Base-by-base conservation (phyloP, 2,797 vertebrate genomes). In the Peromyscus melanophrys region DNA sequence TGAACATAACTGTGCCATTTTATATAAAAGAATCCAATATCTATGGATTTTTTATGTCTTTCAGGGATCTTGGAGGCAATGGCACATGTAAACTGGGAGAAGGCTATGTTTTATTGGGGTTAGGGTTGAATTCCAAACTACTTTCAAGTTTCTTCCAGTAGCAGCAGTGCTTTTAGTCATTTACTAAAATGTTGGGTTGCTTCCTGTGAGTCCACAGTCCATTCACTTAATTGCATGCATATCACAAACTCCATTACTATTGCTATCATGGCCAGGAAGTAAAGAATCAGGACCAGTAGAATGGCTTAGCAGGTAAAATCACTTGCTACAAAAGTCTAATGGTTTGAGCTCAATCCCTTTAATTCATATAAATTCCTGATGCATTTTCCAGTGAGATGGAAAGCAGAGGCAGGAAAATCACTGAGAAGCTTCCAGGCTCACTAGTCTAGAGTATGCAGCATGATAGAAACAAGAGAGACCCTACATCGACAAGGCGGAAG, bases 71-170 rank as follows among this genome's bases (percentile, higher is more conserved):
- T 78, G 49, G 16, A 37, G 31, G 23, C 43, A 59, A 69, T 59
- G 8, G 1, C 37, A 46, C 31, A 84, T 59, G 5, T 9, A 85
- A 77, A 77, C 31, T 59, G 16, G 12, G 3, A 19, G 49, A 90
- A 12, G 19, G 34, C 16, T 76, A 6, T 71, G 16, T 76, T 59
- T 83, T 84, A 90, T 49, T 61, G 76, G n/a, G 37, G 43, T n/a
- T n/a, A n/a, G n/a, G n/a, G n/a, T n/a, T n/a, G 90, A 49, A 43
- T 55, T 63, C 19, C 5, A 69, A 90, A 91, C 40, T 95, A 88
- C 69, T 80, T 93, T 75, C 71, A n/a, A 4, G 17, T 77, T 93
- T 55, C 37, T 88, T 89, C 63, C 34, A 90, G 17, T 43, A 93
- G 27, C 29, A 40, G 37, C 11, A 29, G 29, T 84, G 25, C 27